Percentiles rank a stretch among this genome's conserved stretches.
Conservation (phyloP, 2,888 invertebrate genomes). For the Cephus sareptanus region DNA sequence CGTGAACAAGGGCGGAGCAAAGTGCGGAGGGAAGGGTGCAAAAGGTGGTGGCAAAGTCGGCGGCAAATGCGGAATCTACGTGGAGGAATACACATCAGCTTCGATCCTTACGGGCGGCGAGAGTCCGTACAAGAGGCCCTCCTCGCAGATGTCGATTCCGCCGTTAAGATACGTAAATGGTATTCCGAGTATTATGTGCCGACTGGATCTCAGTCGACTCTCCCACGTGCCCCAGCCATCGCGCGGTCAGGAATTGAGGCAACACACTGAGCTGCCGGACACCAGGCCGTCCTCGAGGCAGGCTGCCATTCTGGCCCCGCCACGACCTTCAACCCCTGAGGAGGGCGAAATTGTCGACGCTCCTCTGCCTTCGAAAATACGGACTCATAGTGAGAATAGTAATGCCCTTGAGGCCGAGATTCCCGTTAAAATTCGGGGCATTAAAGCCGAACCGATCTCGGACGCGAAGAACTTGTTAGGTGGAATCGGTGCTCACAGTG, state of each 20-base stretch:
- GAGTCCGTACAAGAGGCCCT: conserved; percentile 63
- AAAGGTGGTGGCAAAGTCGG: conserved; percentile 73
- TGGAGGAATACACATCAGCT: conserved; percentile 58
- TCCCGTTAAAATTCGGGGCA: conserved; percentile 25
- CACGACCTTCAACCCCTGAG: conserved; percentile 64
- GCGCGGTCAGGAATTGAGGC: conserved; percentile 67
- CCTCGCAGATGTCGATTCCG: conserved; percentile 50
- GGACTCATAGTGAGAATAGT: conserved; percentile 33
- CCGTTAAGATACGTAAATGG: conserved; percentile 52
- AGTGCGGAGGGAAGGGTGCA: conserved; percentile 75
- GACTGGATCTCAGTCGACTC: conserved; percentile 65
- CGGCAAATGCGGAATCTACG: conserved; percentile 73
- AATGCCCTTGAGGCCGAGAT: conserved; percentile 8
- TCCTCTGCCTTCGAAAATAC: conserved; percentile 44
- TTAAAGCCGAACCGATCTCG: conserved; percentile 34
- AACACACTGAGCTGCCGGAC: conserved; percentile 67
- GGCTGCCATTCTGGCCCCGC: conserved; percentile 54
- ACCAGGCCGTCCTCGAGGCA: conserved; percentile 65
- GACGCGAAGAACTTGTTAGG: conserved; percentile 34
- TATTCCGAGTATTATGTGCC: conserved; percentile 61
- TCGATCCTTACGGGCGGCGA: conserved; percentile 63
- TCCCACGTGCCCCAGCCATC: conserved; percentile 57
- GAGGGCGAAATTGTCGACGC: conserved; percentile 57
- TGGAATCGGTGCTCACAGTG: conserved; percentile 25
- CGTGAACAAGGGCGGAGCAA: conserved; percentile 65